A percentile compares a stretch with the other conserved stretches of the same genome.
Evolutionary conservation across 2,797 vertebrate genomes (phyloP).

Genomic region (Pseudocheirus occidentalis): DNA sequence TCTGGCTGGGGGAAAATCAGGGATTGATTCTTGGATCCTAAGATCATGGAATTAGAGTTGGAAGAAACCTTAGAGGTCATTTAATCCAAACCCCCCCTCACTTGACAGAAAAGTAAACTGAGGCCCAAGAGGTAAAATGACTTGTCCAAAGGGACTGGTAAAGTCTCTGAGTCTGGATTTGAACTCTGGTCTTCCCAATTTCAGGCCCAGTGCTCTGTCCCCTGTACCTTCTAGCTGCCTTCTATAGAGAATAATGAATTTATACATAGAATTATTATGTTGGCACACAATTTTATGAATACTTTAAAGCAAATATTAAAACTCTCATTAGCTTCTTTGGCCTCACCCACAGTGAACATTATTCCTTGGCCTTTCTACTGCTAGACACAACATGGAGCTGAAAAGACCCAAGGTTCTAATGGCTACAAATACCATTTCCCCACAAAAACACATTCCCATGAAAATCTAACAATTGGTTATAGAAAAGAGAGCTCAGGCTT

Average conservation of each 20-base stretch:
- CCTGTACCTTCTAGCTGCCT: neutral
- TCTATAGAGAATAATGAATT: neutral
- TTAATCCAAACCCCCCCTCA: neutral
- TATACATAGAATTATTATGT: neutral
- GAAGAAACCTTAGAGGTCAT: neutral
- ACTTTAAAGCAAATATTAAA: neutral
- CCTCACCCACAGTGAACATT: accelerated
- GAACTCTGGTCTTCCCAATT: neutral
- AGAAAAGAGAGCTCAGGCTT: slow-evolving; percentile 22
- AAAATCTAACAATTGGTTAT: slow-evolving; percentile 64
- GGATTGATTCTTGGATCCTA: neutral
- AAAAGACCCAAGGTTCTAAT: neutral
- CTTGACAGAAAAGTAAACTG: neutral
- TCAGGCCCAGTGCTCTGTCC: neutral
- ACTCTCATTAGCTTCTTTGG: neutral
- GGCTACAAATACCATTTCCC: slow-evolving; percentile 2
- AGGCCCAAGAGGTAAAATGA: neutral
- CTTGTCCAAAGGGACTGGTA: neutral
- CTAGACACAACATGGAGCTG: neutral
- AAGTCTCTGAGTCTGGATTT: neutral
- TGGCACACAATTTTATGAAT: neutral
- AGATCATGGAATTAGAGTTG: neutral
- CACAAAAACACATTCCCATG: slow-evolving; percentile 64
- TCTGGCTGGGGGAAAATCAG: neutral
- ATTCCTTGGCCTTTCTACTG: neutral